Percentiles rank a stretch among this genome's conserved stretches.
phyloP scores from a whole-genome alignment of 2,888 invertebrate genomes.

The Brenthis hecate region DNA sequence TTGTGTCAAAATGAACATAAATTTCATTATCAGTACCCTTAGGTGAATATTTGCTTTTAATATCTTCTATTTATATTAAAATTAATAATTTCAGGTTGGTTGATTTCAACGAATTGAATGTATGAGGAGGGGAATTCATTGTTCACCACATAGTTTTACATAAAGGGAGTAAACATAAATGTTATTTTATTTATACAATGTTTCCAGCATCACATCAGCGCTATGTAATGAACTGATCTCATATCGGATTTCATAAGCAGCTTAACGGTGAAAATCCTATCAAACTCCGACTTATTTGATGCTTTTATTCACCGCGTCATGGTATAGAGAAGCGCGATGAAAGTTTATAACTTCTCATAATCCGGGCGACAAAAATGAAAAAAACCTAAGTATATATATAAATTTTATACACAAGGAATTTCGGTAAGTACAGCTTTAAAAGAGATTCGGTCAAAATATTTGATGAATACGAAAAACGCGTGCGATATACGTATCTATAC shows the following conservation, averaged over 20 bases:
- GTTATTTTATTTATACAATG: neutral
- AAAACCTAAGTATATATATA: neutral
- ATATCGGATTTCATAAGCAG: constrained; percentile 20
- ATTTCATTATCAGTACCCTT: no score
- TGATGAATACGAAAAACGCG: no score
- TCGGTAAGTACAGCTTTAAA: neutral
- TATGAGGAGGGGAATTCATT: no score
- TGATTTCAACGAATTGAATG: no score
- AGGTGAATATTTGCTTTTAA: no score
- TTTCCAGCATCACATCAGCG: constrained; percentile 2
- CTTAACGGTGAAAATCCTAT: constrained; percentile 25
- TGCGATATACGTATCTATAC: no score
- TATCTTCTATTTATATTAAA: no score
- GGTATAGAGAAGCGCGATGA: constrained; percentile 7
- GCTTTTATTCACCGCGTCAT: constrained; percentile 12
- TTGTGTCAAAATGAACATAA: no score
- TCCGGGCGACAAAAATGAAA: constrained; percentile 11
- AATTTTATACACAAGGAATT: neutral
- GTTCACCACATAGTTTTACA: neutral
- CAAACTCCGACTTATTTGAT: constrained; percentile 24
- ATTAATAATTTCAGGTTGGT: no score
- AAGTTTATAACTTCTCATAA: constrained; percentile 21
- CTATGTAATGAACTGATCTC: constrained; percentile 16
- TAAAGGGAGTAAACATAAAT: neutral
- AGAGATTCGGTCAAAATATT: no score